Evolutionary conservation across 2,888 invertebrate species (phyloP).

Genomic region (Protonemura montana): DNA sequence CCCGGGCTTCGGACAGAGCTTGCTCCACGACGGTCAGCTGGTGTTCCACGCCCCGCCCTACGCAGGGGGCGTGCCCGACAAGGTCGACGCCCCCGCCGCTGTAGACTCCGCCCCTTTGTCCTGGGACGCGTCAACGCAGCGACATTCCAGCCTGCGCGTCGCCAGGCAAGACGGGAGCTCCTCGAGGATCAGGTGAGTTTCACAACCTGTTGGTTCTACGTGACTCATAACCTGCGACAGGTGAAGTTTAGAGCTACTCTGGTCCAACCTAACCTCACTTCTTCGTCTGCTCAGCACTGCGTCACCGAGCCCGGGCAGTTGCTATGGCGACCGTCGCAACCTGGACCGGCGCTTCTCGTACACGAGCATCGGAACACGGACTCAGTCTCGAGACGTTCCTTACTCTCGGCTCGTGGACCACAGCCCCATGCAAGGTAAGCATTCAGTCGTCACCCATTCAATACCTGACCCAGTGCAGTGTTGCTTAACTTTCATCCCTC

Average conservation of each 20-base stretch:
- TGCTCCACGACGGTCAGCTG: slow-evolving; percentile 84
- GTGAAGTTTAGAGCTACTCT: no score
- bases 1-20: slow-evolving; percentile 93
- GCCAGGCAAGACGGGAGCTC: not conserved
- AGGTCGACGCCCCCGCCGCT: slow-evolving; percentile 72
- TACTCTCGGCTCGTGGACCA: slow-evolving; percentile 81
- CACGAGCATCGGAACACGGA: slow-evolving; percentile 60
- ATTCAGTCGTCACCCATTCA: no score
- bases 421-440: slow-evolving; percentile 59
- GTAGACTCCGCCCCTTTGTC: slow-evolving; percentile 45
- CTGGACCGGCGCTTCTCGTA: slow-evolving; percentile 70
- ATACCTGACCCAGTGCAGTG: no score
- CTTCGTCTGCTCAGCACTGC: slow-evolving; percentile 53
- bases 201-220: slow-evolving; percentile 56
- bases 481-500: no score
- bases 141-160: slow-evolving; percentile 17
- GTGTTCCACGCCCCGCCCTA: slow-evolving; percentile 92
- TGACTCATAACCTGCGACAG: slow-evolving; percentile 58
- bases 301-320: slow-evolving; percentile 59
- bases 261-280: no score
- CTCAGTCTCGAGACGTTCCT: slow-evolving; percentile 70
- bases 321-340: slow-evolving; percentile 58
- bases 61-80: slow-evolving; percentile 73
- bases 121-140: slow-evolving; percentile 49
- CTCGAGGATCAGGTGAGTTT: not conserved